Conservation (phyloP, 1,140 invertebrate species). For the Drosophila obscura region DNA sequence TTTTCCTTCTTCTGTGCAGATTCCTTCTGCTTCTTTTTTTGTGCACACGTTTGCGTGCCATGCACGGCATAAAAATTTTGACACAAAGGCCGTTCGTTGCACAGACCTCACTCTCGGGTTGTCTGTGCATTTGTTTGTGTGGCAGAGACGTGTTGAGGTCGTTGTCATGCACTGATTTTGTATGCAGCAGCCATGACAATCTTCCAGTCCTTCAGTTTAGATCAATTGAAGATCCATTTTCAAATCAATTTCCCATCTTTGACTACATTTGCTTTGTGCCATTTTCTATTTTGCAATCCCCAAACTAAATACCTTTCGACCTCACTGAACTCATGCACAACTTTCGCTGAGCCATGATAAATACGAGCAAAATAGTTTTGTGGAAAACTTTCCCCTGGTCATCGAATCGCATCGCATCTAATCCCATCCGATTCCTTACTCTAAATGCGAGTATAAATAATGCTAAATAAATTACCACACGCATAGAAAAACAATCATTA, state of each 20-base stretch:
- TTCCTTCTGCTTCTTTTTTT: slow-evolving; percentile 37
- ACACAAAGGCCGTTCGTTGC: slow-evolving; percentile 78
- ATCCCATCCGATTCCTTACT: not conserved
- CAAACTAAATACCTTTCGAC: slow-evolving; percentile 4
- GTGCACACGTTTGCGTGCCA: slow-evolving; percentile 77
- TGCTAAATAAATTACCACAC: slow-evolving; percentile 71
- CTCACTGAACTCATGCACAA: not conserved
- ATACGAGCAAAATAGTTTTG: not conserved
- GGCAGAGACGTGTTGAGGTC: slow-evolving; percentile 49
- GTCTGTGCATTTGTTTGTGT: slow-evolving; percentile 17
- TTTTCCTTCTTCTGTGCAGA: slow-evolving; percentile 14
- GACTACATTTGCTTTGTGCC: no score
- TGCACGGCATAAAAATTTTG: slow-evolving; percentile 79
- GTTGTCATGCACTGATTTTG: slow-evolving; percentile 64
- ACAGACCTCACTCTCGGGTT: slow-evolving; percentile 30
- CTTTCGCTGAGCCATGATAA: slow-evolving; percentile 8
- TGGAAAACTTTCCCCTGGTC: not conserved
- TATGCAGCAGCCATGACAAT: slow-evolving; percentile 56
- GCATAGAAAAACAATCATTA: slow-evolving; percentile 77
- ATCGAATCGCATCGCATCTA: not conserved
- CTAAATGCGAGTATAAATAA: slow-evolving; percentile 53
- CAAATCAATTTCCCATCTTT: slow-evolving; percentile 8
- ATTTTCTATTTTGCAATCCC: not conserved
- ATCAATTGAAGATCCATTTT: not conserved
- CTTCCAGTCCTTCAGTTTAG: not conserved